Conservation (phyloP, 2,113 vertebrate genomes). For the Passerina amoena region DNA sequence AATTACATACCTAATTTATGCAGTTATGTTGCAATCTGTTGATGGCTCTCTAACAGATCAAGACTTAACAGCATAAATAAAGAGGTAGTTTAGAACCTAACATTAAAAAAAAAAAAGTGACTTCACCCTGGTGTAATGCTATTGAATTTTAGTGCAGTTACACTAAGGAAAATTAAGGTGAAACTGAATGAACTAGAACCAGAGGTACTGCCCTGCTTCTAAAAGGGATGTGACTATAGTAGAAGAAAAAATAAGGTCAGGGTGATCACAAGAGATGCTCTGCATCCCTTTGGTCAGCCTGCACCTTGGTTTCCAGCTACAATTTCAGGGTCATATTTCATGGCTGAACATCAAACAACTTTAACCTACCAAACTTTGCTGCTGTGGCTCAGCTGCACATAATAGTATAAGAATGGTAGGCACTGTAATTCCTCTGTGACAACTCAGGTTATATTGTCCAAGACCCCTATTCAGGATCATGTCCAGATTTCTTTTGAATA, state of each 20-base stretch:
- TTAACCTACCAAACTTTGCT: neutral
- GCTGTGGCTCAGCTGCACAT: neutral
- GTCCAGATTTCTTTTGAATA: neutral
- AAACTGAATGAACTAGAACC: neutral
- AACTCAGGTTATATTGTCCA: neutral
- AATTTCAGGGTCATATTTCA: neutral
- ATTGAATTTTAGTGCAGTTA: neutral
- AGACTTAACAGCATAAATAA: constrained; percentile 23
- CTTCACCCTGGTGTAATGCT: neutral
- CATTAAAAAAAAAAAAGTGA: neutral
- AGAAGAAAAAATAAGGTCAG: neutral
- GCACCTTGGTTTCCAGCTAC: neutral
- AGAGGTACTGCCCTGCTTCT: neutral
- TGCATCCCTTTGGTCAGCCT: neutral
- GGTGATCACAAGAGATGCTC: neutral
- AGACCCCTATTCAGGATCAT: neutral
- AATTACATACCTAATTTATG: neutral
- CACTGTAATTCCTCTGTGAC: neutral
- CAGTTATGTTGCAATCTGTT: neutral
- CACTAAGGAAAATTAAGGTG: neutral
- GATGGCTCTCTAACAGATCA: neutral
- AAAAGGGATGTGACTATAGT: neutral
- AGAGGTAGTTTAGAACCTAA: constrained; percentile 6
- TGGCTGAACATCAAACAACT: neutral
- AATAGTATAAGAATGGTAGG: neutral